phyloP scores from a whole-genome alignment of 2,797 vertebrate genomes.

The Gorsachius magnificus region DNA sequence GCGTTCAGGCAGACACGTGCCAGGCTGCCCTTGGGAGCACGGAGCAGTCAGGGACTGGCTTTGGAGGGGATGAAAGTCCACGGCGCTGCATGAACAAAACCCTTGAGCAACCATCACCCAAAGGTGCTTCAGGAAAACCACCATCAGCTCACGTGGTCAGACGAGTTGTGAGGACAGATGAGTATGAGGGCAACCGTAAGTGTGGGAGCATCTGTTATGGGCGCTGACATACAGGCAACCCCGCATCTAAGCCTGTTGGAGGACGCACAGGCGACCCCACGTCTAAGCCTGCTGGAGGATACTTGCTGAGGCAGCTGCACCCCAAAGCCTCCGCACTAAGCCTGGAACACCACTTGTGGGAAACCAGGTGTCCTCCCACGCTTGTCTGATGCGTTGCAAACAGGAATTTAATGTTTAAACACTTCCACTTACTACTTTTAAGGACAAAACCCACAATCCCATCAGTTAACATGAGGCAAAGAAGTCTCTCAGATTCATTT shows the following conservation, averaged over 20 bases:
- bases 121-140: not conserved
- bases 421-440: not conserved
- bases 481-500: not conserved
- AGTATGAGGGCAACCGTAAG: rapidly evolving
- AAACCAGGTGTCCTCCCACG: not conserved
- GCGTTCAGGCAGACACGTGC: rapidly evolving
- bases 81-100: not conserved
- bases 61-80: rapidly evolving
- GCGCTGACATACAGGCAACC: rapidly evolving
- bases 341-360: not conserved
- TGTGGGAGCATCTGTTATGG: rapidly evolving
- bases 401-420: not conserved
- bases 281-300: not conserved
- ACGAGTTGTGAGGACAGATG: rapidly evolving
- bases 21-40: not conserved
- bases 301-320: not conserved
- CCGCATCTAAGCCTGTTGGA: rapidly evolving
- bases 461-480: not conserved
- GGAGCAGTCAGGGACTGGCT: not conserved
- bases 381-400: not conserved
- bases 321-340: not conserved
- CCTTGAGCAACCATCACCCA: not conserved
- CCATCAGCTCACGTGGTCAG: not conserved
- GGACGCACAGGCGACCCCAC: too few relatives aligned
- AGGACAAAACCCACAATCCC: not conserved